phyloP scores from a whole-genome alignment of 2,797 vertebrate genomes.

The Thalassophryne amazonica region DNA sequence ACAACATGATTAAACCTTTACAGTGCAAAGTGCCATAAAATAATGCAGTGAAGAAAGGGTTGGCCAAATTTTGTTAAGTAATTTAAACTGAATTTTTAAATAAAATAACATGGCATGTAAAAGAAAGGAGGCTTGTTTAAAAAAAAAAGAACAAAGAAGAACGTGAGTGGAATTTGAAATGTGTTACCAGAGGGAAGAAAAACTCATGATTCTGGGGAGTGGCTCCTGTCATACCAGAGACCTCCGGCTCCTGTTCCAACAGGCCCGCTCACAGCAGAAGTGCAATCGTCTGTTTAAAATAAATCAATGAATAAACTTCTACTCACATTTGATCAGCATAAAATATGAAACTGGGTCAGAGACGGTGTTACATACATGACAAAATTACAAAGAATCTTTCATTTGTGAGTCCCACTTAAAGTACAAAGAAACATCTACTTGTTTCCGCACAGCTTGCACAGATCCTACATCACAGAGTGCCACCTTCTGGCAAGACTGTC shows the following conservation, averaged over 20 bases:
- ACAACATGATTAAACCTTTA: no score
- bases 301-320: background rate
- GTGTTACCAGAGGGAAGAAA: slow-evolving; percentile 27
- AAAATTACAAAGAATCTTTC: background rate
- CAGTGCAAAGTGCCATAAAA: no score
- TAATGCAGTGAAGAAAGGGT: no score
- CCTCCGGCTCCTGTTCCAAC: slow-evolving; percentile 40
- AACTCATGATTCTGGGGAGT: slow-evolving; percentile 4
- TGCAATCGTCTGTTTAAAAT: background rate
- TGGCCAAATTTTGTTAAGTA: no score
- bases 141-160: no score
- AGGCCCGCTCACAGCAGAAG: slow-evolving; percentile 1
- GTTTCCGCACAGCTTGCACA: background rate
- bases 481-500: slow-evolving; percentile 24
- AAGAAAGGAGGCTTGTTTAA: no score
- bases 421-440: no score
- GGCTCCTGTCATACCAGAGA: slow-evolving; percentile 24
- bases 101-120: no score
- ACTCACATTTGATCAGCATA: background rate
- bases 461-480: slow-evolving; percentile 14
- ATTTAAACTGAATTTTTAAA: no score
- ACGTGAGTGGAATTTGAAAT: slow-evolving; percentile 26
- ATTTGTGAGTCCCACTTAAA: no score
- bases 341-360: background rate
- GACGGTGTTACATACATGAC: background rate